Base-by-base conservation (phyloP, 2,113 vertebrate species). In the Gambusia holbrooki region DNA sequence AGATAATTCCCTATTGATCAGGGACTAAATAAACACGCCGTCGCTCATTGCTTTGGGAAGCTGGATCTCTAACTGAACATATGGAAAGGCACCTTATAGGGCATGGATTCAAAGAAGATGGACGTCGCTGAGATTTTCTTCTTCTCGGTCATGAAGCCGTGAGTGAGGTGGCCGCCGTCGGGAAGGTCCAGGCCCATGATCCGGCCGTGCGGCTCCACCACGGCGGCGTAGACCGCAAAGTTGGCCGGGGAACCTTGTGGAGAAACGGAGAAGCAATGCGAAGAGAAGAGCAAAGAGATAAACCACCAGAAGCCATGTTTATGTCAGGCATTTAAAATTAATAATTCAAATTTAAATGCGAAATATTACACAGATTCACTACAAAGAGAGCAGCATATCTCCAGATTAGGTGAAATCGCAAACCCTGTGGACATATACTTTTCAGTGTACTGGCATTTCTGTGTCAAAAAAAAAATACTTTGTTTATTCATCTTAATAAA, bases 181-280 rank as follows among this genome's bases (percentile, higher is more conserved):
- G 98, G 98, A 72, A 99, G 94, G 84, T 99, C 98, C 83, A 99
- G 92, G 14, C 98, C 98, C 98, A 99, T 99, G 91, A 99, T 99
- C 73, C 98, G 94, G 7, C 98, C 98, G 0, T 99, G 98, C 12
- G 97, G 97, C 86, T 98, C 97, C 68, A 98, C 98, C 1, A 99
- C 69, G 10, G 97, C 98, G 0, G 97, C 97, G 91, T 98, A 99
- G 27, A 99, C 94, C 0, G 98, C 97, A 1, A 99, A 99, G 90
- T 99, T 99, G 1, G 97, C 98, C 0, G 98, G 98, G 3, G 97
- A 97, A 15, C 98, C 98, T 99, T 80, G 33, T 1, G 3, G 32
- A 69, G 51, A 82, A 73, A 15, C 29, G 74, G 2, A 29, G 29
- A 61, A 33, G 29, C 0, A n/a, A 5, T 40, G 15, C 7, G 37